Base-by-base conservation (phyloP, 2,888 invertebrate genomes). In the Agrotis puta region DNA sequence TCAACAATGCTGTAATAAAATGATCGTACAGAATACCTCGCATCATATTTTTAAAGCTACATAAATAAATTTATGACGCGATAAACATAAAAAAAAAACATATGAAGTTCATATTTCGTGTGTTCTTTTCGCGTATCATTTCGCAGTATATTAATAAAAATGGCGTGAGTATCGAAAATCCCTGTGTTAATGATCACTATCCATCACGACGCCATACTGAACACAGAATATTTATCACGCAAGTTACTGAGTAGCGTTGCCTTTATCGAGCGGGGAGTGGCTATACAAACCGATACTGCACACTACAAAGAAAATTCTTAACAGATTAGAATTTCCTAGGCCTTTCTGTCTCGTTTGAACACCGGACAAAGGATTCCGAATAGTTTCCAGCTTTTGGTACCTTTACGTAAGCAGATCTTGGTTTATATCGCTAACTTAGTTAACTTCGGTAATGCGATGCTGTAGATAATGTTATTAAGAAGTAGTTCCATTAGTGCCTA, bases 261-360 rank as follows among this genome's bases (percentile, higher is more conserved):
- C 39, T 58, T 53, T 78, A 70, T 61, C 48, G 14, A 22, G 24
- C 27, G 33, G 18, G 66, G 57, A 78, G 70, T 68, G 70, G 77
- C 64, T 70, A 70, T 51, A 47, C 9, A 18, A 54, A 22, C 70
- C 64, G 47, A 81, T 81, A 70, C 45, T 50, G 61, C 47, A n/a
- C 64, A 48, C 56, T 67, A 67, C 77, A 82, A 71, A 82, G 71
- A 67, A 76, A 72, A 82, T 82, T 68, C 83, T 74, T 47, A 2
- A 22, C 53, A 64, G 69, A 77, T 83, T 74, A 80, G 74, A 80
- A 83, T 81, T 68, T 65, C 67, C 64, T 81, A 81, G 67, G 74
- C 80, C 51, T 65, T 64, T 39, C 43, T 20, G 11, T 63, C 50
- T 74, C 22, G 18, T 67, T 48, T 50, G 27, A 48, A 61, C 11